These are phyloP conservation scores for Poeciliopsis turrubarensis DNA, from an alignment of 2,113 vertebrate species.

Conservation along the genomic window DNA sequence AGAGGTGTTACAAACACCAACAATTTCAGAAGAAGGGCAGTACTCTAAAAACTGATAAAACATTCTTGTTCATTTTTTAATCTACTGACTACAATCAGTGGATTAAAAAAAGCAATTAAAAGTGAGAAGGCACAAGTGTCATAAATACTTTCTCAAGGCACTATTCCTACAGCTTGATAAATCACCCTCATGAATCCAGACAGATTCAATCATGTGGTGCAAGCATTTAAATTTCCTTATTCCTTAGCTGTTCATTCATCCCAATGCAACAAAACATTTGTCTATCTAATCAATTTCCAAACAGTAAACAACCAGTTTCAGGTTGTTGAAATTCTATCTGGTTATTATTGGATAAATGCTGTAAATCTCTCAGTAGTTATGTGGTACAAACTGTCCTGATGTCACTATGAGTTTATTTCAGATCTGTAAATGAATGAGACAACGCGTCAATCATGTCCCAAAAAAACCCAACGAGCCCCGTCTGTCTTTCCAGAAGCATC, in stretches of 20 bases:
- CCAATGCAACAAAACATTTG: background rate
- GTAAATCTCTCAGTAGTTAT: background rate
- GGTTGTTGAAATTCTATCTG: background rate
- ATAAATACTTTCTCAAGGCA: too few relatives aligned
- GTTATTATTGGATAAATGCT: background rate
- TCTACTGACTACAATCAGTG: too few relatives aligned
- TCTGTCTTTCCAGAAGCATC: conserved; percentile 7
- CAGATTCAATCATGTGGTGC: background rate
- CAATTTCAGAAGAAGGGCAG: background rate
- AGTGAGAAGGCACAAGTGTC: too few relatives aligned
- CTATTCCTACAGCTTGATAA: background rate
- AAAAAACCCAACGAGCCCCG: conserved; percentile 18
- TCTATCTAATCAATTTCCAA: background rate
- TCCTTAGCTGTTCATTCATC: background rate
- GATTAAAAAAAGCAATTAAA: too few relatives aligned
- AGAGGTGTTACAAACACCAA: background rate
- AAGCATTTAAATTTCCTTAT: background rate
- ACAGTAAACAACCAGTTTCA: background rate
- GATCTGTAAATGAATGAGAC: conserved; percentile 21
- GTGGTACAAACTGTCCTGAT: conserved; percentile 5
- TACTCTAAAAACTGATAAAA: too few relatives aligned
- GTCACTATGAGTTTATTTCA: conserved; percentile 16
- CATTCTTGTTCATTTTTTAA: too few relatives aligned
- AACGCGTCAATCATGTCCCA: conserved; percentile 24
- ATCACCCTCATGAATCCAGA: background rate